Percentiles rank a stretch among this genome's conserved stretches.
Conservation (phyloP, 2,888 invertebrate species). For the Pachydiplax longipennis region DNA sequence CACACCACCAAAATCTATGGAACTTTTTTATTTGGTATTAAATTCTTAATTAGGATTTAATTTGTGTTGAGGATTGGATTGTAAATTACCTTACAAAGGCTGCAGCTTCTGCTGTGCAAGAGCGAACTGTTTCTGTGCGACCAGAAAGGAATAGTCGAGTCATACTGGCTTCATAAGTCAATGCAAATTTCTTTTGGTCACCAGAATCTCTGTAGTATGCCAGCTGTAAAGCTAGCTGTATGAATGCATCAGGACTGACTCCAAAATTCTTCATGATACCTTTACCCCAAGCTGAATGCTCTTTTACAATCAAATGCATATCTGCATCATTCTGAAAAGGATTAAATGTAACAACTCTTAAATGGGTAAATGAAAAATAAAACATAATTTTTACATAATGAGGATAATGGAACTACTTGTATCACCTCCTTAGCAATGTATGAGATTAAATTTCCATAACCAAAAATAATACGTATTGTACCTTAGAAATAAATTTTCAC, state of each 20-base stretch:
- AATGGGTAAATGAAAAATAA: not conserved
- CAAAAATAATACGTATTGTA: not conserved
- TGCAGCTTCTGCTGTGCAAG: constrained; percentile 58
- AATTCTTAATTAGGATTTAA: not conserved
- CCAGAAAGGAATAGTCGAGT: constrained; percentile 61
- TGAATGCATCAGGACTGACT: constrained; percentile 63
- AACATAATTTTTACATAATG: not conserved
- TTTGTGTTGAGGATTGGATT: not conserved
- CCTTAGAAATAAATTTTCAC: not conserved
- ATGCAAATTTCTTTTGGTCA: constrained; percentile 56
- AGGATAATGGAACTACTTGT: too few relatives aligned
- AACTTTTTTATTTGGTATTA: not conserved
- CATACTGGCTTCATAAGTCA: constrained; percentile 63
- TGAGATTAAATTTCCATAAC: not conserved
- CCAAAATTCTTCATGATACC: constrained; percentile 61
- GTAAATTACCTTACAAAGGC: constrained; percentile 58
- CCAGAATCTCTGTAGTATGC: constrained; percentile 60
- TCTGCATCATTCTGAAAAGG: constrained; percentile 58
- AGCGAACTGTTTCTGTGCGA: constrained; percentile 62
- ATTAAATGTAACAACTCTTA: not conserved
- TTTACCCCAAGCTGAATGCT: constrained; percentile 60
- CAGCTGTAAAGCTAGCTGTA: constrained; percentile 61
- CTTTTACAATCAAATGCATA: constrained; percentile 59
- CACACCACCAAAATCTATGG: not conserved
- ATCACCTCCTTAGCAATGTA: too few relatives aligned